Evolutionary conservation across 2,113 vertebrate species (phyloP).

Genomic region (Brienomyrus brachyistius): DNA sequence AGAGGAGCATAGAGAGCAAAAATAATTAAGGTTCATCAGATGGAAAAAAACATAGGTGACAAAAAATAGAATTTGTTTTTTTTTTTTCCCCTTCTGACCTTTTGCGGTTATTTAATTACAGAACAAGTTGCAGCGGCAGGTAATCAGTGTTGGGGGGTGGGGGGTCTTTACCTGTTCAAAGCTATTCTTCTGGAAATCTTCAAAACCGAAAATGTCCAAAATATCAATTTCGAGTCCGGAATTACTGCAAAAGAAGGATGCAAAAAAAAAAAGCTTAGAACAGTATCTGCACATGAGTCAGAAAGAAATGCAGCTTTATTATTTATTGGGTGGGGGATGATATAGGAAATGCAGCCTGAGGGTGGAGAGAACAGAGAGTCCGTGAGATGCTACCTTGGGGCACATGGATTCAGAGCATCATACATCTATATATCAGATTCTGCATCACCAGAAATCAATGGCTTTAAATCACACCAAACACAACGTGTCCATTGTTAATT

Average conservation of each 20-base stretch:
- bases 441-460: neutral
- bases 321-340: neutral
- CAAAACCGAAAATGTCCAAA: conserved; percentile 90
- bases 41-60: neutral
- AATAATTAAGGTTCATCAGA: neutral
- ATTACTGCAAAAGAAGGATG: conserved; percentile 52
- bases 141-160: neutral
- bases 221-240: conserved; percentile 76
- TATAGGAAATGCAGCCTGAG: neutral
- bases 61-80: neutral
- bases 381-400: neutral
- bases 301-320: neutral
- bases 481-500: neutral
- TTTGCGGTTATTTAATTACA: neutral
- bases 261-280: neutral
- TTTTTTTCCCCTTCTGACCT: neutral
- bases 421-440: neutral
- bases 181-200: conserved; percentile 83
- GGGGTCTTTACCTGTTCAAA: conserved; percentile 75
- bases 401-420: neutral
- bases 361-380: neutral
- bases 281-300: neutral
- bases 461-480: neutral
- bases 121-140: neutral
- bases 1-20: neutral